Evolutionary conservation across 1,140 invertebrate species (phyloP), one percentile per base, ranked within the genome.

Genomic region (Phenacoccus solenopsis): DNA sequence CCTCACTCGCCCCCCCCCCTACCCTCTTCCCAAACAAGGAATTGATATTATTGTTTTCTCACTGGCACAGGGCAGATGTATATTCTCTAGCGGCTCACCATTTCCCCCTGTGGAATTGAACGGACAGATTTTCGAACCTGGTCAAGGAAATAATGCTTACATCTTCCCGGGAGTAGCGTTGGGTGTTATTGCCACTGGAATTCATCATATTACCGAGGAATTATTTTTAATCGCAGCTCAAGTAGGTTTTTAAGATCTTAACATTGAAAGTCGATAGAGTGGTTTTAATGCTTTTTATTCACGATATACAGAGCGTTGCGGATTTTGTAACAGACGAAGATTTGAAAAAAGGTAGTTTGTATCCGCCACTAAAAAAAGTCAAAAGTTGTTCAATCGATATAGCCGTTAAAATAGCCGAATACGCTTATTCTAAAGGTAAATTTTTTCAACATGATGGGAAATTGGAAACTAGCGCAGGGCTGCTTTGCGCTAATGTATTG

Each of bases 121-220:
- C 38, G 91, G 89, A 4, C 88, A 90, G 77, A 87, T 85, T 1
- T 96, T 85, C 78, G 84, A 88, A 72, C 91, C 95, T 0, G 95
- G 95, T 0, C 95, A 98, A 80, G 94, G 94, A 64, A 98, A 98
- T 80, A 98, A 98, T 78, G 91, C 95, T 0, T 98, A 98, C 79
- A 96, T 98, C 72, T 98, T 98, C 81, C 95, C 95, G 1, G 93
- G 93, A 57, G 86, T 98, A 0, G 93, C 93, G 22, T 81, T 98
- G 2, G 95, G 93, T 21, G 91, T 95, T 16, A 92, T 97, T 68
- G 85, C 86, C 7, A 88, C 90, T 0, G 88, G 90, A 35, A 90
- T 93, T 9, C 89, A 93, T 76, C 90, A 93, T 76, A 95, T 98
- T 75, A 87, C 85, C 0, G 92, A 98, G 76, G 88, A 90, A 74